These are phyloP conservation scores for Ammodytes dubius DNA, from an alignment of 2,113 vertebrate genomes.

Conservation along the genomic window DNA sequence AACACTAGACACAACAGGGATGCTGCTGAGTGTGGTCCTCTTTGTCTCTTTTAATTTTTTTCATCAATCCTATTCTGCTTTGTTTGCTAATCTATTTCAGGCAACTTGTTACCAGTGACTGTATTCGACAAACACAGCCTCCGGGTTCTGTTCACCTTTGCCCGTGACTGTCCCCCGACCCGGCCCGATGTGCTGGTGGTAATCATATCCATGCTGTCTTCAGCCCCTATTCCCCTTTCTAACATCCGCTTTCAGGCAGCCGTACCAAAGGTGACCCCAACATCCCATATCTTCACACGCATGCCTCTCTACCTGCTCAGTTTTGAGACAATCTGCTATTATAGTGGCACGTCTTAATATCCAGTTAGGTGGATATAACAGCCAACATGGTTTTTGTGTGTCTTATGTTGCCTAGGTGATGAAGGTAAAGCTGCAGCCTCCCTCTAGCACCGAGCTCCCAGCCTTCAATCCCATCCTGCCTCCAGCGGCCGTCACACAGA, in stretches of 20 bases:
- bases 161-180: conserved; percentile 89
- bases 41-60: not conserved
- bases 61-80: not conserved
- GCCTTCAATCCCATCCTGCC: conserved; percentile 95
- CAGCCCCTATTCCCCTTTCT: conserved; percentile 90
- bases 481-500: conserved; percentile 95
- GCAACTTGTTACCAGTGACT: conserved; percentile 94
- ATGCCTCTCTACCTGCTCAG: not conserved
- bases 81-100: conserved; percentile 73
- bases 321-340: not conserved
- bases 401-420: conserved; percentile 85
- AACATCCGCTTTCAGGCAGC: conserved; percentile 97
- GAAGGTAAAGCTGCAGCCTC: conserved; percentile 97
- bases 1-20: not conserved
- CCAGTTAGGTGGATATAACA: not conserved
- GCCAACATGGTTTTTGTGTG: not conserved
- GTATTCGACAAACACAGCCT: conserved; percentile 96
- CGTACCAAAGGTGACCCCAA: conserved; percentile 80
- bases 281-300: not conserved
- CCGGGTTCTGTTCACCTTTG: conserved; percentile 95
- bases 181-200: conserved; percentile 94
- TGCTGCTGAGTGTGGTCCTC: rapidly evolving
- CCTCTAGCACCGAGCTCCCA: conserved; percentile 91
- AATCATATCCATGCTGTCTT: conserved; percentile 98
- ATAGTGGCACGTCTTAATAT: not conserved